Evolutionary conservation across 2,113 vertebrate species (phyloP).

Genomic region (Rhipidura dahli): DNA sequence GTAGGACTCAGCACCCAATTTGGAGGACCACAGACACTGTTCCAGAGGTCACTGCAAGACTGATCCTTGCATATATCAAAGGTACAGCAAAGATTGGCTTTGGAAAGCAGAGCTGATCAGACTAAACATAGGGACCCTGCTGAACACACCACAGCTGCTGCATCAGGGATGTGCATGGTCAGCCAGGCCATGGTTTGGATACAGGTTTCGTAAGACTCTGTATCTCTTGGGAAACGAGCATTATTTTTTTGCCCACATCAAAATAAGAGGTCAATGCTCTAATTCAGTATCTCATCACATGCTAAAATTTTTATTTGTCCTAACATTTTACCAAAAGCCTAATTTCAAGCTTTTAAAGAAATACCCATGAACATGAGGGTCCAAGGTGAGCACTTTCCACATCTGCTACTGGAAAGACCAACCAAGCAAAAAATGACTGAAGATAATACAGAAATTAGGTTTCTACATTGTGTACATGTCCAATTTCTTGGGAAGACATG

Average conservation of each 20-base stretch:
- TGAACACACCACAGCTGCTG: neutral
- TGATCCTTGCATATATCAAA: fast-evolving
- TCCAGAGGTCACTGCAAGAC: neutral
- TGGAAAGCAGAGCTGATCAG: neutral
- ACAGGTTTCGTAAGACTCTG: neutral
- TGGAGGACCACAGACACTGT: fast-evolving
- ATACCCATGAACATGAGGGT: neutral
- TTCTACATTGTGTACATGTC: neutral
- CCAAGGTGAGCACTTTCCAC: neutral
- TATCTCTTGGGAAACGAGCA: neutral
- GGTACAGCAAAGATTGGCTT: neutral
- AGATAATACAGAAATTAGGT: neutral
- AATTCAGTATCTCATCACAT: neutral
- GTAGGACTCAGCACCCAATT: neutral
- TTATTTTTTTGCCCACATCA: neutral
- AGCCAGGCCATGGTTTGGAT: neutral
- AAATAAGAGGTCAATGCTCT: neutral
- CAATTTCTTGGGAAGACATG: neutral
- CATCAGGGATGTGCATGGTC: fast-evolving
- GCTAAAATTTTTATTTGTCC: neutral
- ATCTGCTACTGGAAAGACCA: neutral
- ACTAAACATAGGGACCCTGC: neutral
- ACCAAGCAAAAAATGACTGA: neutral
- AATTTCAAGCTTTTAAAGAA: neutral
- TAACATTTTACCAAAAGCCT: neutral